These are phyloP conservation scores for Nothoprocta perdicaria DNA, from an alignment of 2,113 vertebrate species.

Conservation along the genomic window DNA sequence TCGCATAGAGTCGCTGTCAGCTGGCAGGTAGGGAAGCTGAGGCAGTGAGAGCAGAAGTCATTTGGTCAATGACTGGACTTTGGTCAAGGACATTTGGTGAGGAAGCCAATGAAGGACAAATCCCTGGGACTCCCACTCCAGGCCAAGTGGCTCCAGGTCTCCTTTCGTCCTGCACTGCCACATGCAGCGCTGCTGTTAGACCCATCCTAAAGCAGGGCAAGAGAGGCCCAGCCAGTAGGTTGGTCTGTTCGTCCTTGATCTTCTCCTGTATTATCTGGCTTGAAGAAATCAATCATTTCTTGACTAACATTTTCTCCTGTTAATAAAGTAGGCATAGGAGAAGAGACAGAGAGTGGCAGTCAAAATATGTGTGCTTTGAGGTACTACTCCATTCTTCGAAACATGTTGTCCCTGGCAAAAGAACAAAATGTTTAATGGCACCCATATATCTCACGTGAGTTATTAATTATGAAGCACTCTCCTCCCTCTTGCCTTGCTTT, in stretches of 20 bases:
- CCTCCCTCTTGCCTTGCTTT: not conserved
- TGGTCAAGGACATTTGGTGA: too few species aligned
- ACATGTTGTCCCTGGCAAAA: conserved; percentile 64
- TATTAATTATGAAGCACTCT: not conserved
- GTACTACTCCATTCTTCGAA: conserved; percentile 68
- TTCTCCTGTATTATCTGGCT: conserved; percentile 47
- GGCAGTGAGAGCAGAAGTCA: not conserved
- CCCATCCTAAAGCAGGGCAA: not conserved
- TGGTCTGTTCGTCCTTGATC: conserved; percentile 44
- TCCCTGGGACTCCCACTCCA: not conserved
- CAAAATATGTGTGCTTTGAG: conserved; percentile 74
- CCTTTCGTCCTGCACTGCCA: not conserved
- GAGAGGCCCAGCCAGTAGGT: not conserved
- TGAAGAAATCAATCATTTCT: conserved; percentile 60
- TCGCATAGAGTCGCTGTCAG: not conserved
- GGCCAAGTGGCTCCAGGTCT: not conserved
- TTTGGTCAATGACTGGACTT: not conserved
- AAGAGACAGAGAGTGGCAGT: conserved; percentile 64
- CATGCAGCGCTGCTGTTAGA: conserved; percentile 4
- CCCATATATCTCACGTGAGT: conserved; percentile 57
- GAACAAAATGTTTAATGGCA: conserved; percentile 64
- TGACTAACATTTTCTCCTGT: conserved; percentile 59
- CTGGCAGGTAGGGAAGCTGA: not conserved
- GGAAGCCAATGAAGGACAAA: not conserved
- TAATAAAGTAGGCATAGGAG: conserved; percentile 36